phyloP scores from a whole-genome alignment of 30 jellyfish, hydroid and myxozoan species.

The Calvadosia cruxmelitensis region DNA sequence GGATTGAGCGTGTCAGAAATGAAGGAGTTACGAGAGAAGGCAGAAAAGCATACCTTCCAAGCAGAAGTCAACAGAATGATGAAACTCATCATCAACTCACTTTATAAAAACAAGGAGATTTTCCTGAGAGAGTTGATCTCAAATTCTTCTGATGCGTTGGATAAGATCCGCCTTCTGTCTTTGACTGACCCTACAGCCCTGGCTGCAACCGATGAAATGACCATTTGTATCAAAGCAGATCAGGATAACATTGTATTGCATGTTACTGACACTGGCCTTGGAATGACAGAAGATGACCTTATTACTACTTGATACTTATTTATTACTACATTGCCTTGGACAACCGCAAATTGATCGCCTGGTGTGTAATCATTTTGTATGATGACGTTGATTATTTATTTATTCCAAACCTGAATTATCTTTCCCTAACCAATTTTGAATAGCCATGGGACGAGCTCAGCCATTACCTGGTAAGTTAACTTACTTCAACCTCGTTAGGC shows the following conservation, averaged over 20 bases:
- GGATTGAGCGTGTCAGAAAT: slow-evolving; percentile 98
- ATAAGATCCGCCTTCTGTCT: slow-evolving; percentile 70
- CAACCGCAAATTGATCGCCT: no score
- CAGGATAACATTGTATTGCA: slow-evolving; percentile 71
- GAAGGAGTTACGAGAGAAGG: slow-evolving; percentile 84
- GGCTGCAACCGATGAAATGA: slow-evolving; percentile 76
- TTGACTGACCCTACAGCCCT: slow-evolving; percentile 74
- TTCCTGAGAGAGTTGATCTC: slow-evolving; percentile 98
- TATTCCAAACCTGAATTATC: no score
- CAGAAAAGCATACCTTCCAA: slow-evolving; percentile 92
- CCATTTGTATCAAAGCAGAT: slow-evolving; percentile 81
- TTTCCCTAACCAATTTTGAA: no score
- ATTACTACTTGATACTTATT: no score
- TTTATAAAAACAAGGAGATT: slow-evolving; percentile 97
- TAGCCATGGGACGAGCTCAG: no score
- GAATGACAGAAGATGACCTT: slow-evolving; percentile 96
- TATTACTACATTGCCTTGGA: no score
- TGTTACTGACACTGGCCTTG: slow-evolving; percentile 98
- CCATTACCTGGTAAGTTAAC: no score
- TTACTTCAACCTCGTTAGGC: no score
- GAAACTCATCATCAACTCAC: slow-evolving; percentile 95
- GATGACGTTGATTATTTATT: no score
- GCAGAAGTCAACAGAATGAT: slow-evolving; percentile 99
- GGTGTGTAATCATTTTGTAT: no score
- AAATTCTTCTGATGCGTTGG: slow-evolving; percentile 98